These are phyloP conservation scores for Eustalomyia histrio DNA, from an alignment of 2,888 invertebrate species.

Conservation along the genomic window DNA sequence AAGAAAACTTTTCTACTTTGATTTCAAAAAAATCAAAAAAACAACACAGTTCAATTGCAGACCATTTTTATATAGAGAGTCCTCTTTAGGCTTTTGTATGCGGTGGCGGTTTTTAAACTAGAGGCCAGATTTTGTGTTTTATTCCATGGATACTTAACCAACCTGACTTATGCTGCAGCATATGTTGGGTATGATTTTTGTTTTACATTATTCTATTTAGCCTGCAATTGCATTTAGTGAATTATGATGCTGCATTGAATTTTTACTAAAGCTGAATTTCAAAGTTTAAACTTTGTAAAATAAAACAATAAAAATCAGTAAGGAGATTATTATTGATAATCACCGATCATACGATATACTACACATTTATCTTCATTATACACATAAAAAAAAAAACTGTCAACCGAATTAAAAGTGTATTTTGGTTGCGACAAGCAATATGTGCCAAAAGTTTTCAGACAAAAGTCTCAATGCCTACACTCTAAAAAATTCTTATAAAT, in stretches of 20 bases:
- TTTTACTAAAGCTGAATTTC: constrained; percentile 37
- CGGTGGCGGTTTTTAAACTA: constrained; percentile 55
- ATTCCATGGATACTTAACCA: constrained; percentile 34
- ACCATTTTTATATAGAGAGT: constrained; percentile 43
- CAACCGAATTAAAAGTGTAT: no score
- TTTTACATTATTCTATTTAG: constrained; percentile 44
- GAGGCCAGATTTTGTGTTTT: constrained; percentile 44
- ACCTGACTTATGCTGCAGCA: constrained; percentile 44
- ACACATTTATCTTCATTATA: no score
- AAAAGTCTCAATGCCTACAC: no score
- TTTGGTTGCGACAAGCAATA: no score
- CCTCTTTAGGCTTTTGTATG: constrained; percentile 54
- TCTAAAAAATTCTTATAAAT: no score
- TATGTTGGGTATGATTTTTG: constrained; percentile 24
- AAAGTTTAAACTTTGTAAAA: constrained; percentile 10
- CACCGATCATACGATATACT: no score
- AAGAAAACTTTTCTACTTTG: constrained; percentile 63
- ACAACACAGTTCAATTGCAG: constrained; percentile 48
- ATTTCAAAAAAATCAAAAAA: constrained; percentile 49
- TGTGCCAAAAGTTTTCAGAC: no score
- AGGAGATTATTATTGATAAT: no score
- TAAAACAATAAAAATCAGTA: no score
- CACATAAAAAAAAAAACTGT: no score
- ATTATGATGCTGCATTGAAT: constrained; percentile 66
- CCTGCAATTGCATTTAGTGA: constrained; percentile 65